These are phyloP conservation scores for Volucella inflata DNA, from an alignment of 2,888 invertebrate genomes.

Conservation along the genomic window DNA sequence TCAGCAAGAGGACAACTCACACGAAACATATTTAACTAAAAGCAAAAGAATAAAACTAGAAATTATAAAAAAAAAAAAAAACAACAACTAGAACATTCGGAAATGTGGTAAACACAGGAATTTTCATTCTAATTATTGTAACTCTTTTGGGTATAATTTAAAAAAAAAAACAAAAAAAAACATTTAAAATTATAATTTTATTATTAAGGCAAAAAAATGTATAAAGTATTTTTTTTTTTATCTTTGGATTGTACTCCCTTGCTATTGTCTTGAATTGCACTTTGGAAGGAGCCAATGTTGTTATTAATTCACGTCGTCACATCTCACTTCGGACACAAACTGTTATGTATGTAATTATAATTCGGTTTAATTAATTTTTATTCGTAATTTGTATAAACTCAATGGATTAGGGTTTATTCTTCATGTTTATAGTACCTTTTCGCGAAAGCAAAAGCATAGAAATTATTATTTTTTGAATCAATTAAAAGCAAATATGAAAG, in stretches of 20 bases:
- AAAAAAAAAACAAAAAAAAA: constrained; percentile 5
- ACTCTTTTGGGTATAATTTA: constrained; percentile 53
- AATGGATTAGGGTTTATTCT: constrained; percentile 40
- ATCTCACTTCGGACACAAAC: constrained; percentile 43
- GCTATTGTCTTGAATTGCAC: constrained; percentile 23
- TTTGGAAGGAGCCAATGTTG: constrained; percentile 17
- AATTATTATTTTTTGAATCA: constrained; percentile 41
- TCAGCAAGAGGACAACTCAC: constrained; percentile 31
- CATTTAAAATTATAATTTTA: constrained; percentile 36
- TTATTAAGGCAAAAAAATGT: constrained; percentile 44
- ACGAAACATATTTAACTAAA: constrained; percentile 59
- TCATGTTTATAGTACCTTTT: constrained; percentile 48
- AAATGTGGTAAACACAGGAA: constrained; percentile 56
- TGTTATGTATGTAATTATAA: constrained; percentile 48
- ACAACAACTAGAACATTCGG: constrained; percentile 54
- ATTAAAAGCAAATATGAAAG: constrained; percentile 19
- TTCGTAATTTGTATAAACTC: constrained; percentile 43
- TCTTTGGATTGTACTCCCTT: constrained; percentile 13
- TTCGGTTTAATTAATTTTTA: constrained; percentile 38
- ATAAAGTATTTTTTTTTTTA: constrained; percentile 35
- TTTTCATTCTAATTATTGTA: background rate
- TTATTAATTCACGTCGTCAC: constrained; percentile 49
- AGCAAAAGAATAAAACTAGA: constrained; percentile 55
- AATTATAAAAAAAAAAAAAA: constrained; percentile 35
- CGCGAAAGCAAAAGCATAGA: constrained; percentile 38